phyloP scores from a whole-genome alignment of 2,113 vertebrate genomes.

The Varanus komodoensis region DNA sequence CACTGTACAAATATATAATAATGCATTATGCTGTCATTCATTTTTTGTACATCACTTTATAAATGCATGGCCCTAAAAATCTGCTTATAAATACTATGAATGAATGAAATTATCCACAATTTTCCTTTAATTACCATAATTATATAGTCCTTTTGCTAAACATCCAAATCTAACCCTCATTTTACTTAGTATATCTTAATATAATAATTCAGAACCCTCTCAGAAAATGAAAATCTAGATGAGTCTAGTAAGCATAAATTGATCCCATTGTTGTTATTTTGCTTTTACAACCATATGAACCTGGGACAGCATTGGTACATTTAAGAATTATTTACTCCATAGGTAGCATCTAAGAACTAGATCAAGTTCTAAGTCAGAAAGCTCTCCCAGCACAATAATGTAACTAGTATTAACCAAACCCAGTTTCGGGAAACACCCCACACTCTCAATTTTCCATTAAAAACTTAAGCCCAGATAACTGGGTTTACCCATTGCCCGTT shows the following conservation, averaged over 20 bases:
- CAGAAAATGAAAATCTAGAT: not conserved
- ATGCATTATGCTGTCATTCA: not conserved
- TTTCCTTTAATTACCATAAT: not conserved
- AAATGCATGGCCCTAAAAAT: not conserved
- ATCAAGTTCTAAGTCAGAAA: not conserved
- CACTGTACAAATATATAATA: not conserved
- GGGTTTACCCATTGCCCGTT: conserved; percentile 15
- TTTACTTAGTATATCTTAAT: not conserved
- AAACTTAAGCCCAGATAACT: conserved; percentile 30
- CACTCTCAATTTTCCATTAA: not conserved
- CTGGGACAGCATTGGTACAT: not conserved
- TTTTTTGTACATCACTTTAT: not conserved
- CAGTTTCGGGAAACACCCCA: not conserved
- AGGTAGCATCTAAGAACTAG: too few relatives aligned
- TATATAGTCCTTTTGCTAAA: not conserved
- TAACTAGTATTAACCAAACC: not conserved
- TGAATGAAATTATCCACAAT: too few relatives aligned
- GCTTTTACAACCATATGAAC: not conserved
- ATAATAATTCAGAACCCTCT: not conserved
- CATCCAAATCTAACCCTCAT: not conserved
- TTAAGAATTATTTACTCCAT: not conserved
- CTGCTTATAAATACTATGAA: too few relatives aligned
- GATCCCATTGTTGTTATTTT: not conserved
- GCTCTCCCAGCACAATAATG: not conserved
- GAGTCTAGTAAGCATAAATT: not conserved